phyloP scores from a whole-genome alignment of 53 echinoderm and acorn worm genomes.

The Paelopatides confundens region DNA sequence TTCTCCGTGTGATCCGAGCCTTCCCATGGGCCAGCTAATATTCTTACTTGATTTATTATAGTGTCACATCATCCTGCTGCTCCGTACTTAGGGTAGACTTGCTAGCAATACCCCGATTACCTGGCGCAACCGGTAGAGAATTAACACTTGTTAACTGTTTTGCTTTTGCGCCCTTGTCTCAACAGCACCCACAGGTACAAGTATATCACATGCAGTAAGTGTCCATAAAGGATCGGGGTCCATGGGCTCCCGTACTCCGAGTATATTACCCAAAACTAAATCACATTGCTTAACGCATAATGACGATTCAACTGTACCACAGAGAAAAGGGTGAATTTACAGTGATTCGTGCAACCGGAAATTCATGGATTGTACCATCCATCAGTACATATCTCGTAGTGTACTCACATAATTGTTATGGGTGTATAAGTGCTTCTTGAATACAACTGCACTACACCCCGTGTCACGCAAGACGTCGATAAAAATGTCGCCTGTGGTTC shows the following conservation, averaged over 20 bases:
- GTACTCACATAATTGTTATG: not conserved
- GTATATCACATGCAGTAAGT: not conserved
- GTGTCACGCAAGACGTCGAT: slow-evolving; percentile 19
- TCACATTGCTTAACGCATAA: slow-evolving; percentile 11
- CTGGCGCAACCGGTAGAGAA: too few species aligned
- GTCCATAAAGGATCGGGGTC: slow-evolving; percentile 25
- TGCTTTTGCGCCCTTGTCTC: not conserved
- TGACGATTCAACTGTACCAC: not conserved
- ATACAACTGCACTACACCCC: slow-evolving; percentile 34
- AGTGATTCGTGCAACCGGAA: not conserved
- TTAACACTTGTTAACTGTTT: not conserved
- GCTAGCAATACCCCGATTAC: too few species aligned
- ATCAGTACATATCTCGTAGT: not conserved
- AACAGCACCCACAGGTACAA: not conserved
- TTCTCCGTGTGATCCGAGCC: too few species aligned
- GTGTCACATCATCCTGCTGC: too few species aligned
- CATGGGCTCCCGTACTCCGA: not conserved
- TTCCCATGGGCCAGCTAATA: too few species aligned
- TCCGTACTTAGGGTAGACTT: too few species aligned
- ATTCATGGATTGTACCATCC: slow-evolving; percentile 21
- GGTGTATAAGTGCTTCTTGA: not conserved
- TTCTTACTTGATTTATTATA: too few species aligned
- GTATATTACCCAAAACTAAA: slow-evolving; percentile 22
- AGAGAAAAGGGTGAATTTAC: too few species aligned
- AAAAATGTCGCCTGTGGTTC: not conserved